These are phyloP conservation scores for Larimichthys crocea DNA, from an alignment of 2,113 vertebrate genomes.

Conservation along the genomic window DNA sequence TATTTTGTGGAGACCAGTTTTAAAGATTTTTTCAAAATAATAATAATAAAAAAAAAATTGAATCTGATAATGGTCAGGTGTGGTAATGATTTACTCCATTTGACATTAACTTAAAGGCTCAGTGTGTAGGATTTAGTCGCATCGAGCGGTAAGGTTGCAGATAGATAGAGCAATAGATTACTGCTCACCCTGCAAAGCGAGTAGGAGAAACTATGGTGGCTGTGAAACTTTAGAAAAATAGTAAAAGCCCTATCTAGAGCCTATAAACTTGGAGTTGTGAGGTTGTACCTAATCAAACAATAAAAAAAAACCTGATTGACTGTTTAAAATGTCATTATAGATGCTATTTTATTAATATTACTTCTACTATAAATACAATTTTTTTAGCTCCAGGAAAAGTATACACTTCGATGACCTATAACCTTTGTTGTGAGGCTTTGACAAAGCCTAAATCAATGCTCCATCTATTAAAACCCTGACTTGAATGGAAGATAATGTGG, in stretches of 20 bases:
- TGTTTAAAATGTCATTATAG: background rate
- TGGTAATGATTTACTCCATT: background rate
- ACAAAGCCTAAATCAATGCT: background rate
- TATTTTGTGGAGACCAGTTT: background rate
- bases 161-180: too few species aligned
- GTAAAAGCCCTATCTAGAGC: too few species aligned
- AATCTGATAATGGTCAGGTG: background rate
- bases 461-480: background rate
- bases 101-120: background rate
- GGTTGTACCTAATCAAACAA: background rate
- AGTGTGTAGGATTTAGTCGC: too few species aligned
- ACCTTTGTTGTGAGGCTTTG: background rate
- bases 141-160: too few species aligned
- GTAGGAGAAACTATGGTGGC: too few species aligned
- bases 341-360: background rate
- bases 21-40: background rate
- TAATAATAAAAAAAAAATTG: background rate
- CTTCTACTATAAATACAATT: background rate
- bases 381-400: background rate
- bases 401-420: too few species aligned
- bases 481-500: background rate
- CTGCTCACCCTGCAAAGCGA: too few species aligned
- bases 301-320: background rate
- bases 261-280: background rate
- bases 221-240: too few species aligned